Base-by-base conservation (phyloP, 2,888 invertebrate species). In the Galerucella nymphaeae region DNA sequence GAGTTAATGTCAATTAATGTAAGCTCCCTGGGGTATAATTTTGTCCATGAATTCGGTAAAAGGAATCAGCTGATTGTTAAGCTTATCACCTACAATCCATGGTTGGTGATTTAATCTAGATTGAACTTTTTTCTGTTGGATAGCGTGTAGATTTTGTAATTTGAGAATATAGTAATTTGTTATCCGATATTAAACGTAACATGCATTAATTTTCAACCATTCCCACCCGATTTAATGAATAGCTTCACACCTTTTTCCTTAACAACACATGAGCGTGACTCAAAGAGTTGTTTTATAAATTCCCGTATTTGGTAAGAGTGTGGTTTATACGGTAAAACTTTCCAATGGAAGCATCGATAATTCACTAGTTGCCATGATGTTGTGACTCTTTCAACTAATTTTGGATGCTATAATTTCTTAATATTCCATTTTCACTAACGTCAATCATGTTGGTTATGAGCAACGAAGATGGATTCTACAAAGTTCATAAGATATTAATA, bases 151-250 rank as follows among this genome's bases (percentile, higher is more conserved):
- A 57, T 70, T 64, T 62, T 61, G n/a, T 23, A 66, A 59, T 63
- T 66, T 45, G 20, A 42, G 57, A 70, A 73, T 66, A 73, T 59
- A 66, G 38, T 66, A 70, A 67, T 63, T 70, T 70, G 70, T 73
- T 67, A 67, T 48, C 67, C 41, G 70, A 69, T 58, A 50, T 53
- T 18, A 50, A 61, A 68, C 38, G 30, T 59, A 61, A 55, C 69
- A 62, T 42, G 62, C 62, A 69, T 62, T 59, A 45, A 50, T 30
- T 67, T 59, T 59, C 45, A 38, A 58, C 58, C 14, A 48, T 48
- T 67, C 42, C 53, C 18, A 48, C 13, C 23, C 38, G 61, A 61
- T 68, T 67, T 62, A 59, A 69, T 62, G 58, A 72, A 72, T 72
- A 67, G 64, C 64, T 72, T 68, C 64, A 72, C 72, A 72, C 72